Percentiles rank a stretch among this genome's conserved stretches.
Evolutionary conservation across 2,113 vertebrate species (phyloP).

Genomic region (Steatornis caripensis): DNA sequence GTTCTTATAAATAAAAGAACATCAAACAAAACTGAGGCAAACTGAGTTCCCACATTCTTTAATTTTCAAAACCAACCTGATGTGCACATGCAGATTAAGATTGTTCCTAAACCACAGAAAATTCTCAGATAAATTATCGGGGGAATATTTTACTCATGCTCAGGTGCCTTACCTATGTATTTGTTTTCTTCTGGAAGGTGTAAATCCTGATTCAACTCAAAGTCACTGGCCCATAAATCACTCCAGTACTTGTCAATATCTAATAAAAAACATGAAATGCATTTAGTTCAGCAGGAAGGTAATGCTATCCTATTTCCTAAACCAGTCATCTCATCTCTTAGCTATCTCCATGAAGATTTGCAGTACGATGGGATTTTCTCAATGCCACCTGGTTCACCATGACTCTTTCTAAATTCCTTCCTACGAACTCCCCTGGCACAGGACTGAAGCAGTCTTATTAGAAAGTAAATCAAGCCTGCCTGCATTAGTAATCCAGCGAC

Average conservation of each 20-base stretch:
- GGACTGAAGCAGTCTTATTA: neutral
- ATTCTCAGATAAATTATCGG: neutral
- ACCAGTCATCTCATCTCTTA: neutral
- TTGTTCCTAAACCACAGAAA: neutral
- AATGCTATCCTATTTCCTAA: neutral
- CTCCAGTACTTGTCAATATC: conserved; percentile 85
- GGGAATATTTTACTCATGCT: neutral
- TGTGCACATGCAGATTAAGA: neutral
- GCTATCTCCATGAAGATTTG: neutral
- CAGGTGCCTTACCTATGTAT: conserved; percentile 84
- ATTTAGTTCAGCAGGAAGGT: neutral
- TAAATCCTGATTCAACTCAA: conserved; percentile 83
- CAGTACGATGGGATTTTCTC: neutral
- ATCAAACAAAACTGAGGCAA: neutral
- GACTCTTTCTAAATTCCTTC: neutral
- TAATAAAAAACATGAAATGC: conserved; percentile 43
- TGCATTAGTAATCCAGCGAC: neutral
- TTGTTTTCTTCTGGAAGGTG: conserved; percentile 92
- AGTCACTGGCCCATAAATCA: conserved; percentile 83
- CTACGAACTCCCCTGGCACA: neutral
- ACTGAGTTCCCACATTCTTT: neutral
- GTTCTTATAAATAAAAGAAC: neutral
- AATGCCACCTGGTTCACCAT: neutral
- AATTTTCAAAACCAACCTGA: neutral
- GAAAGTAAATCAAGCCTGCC: neutral